A percentile compares a stretch with the other conserved stretches of the same genome.
phyloP scores from a whole-genome alignment of 2,888 invertebrate species.

The Tipula unca region DNA sequence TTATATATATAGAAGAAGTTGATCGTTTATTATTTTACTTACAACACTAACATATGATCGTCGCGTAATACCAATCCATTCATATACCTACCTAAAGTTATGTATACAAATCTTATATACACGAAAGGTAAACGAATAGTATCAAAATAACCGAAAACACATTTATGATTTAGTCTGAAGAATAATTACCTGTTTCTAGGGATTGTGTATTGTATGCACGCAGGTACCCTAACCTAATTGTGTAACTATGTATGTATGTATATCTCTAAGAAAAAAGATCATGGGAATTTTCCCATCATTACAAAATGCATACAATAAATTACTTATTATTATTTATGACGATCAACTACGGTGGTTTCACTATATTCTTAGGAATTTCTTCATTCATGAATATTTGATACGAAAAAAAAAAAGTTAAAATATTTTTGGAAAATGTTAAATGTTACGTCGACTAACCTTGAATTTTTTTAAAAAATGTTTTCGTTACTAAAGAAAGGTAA shows the following conservation, averaged over 20 bases:
- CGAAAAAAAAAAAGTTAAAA: not conserved
- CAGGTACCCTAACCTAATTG: not conserved
- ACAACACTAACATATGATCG: not conserved
- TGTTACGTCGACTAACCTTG: not conserved
- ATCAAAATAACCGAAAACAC: not conserved
- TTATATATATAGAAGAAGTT: not conserved
- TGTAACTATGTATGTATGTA: not conserved
- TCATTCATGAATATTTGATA: not conserved
- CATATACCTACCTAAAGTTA: not conserved
- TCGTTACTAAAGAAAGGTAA: not conserved
- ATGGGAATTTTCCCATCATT: not conserved
- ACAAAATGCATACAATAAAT: not conserved
- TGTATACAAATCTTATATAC: not conserved
- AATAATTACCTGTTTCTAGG: not conserved
- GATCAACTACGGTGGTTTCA: not conserved
- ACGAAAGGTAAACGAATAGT: not conserved
- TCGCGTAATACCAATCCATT: not conserved
- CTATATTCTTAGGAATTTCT: conserved; percentile 3
- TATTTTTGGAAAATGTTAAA: not conserved
- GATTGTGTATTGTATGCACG: not conserved
- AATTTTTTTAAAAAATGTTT: not conserved
- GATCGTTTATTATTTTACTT: not conserved
- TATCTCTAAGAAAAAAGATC: not conserved
- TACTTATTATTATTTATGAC: not conserved
- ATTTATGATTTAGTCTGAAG: not conserved